phyloP scores from a whole-genome alignment of 37 sponge, comb jelly and placozoan genomes.

The Spongilla lacustris region DNA sequence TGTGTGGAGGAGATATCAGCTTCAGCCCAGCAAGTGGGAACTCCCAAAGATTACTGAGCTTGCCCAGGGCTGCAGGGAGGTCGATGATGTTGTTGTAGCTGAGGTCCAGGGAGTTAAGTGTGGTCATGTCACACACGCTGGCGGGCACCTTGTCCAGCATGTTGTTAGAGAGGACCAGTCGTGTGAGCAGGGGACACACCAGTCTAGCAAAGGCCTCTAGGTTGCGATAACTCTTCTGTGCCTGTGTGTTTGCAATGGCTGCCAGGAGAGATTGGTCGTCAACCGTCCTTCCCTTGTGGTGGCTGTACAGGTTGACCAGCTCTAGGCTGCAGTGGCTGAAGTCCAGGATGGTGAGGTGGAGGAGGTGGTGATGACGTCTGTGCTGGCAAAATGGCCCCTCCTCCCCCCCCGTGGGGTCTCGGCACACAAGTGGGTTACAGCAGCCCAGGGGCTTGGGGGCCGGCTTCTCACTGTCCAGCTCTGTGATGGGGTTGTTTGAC shows the following conservation, averaged over 20 bases:
- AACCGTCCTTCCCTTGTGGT: neutral
- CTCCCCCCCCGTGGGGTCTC: neutral
- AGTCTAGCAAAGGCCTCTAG: conserved; percentile 6
- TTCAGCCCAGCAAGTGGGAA: conserved; percentile 78
- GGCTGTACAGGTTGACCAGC: conserved; percentile 45
- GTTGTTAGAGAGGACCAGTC: conserved; percentile 59
- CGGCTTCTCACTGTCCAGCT: conserved; percentile 36
- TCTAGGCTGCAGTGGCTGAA: conserved; percentile 40
- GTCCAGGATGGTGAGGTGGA: conserved; percentile 49
- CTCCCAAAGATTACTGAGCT: conserved; percentile 78
- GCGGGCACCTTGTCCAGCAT: conserved; percentile 52
- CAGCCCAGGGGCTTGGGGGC: conserved; percentile 48
- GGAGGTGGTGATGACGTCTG: conserved; percentile 32
- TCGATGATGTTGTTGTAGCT: conserved; percentile 78
- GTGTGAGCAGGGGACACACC: conserved; percentile 60
- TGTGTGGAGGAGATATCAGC: conserved; percentile 84
- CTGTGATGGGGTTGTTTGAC: conserved; percentile 51
- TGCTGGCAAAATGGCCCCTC: conserved; percentile 54
- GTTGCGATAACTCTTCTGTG: neutral
- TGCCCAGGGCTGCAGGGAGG: conserved; percentile 72
- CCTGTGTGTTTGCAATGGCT: neutral
- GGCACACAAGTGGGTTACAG: conserved; percentile 37
- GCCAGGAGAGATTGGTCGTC: neutral
- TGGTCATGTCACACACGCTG: conserved; percentile 67
- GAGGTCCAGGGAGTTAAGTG: conserved; percentile 69